Evolutionary conservation across 1,140 invertebrate species (phyloP).

Genomic region (Drosophila varians): DNA sequence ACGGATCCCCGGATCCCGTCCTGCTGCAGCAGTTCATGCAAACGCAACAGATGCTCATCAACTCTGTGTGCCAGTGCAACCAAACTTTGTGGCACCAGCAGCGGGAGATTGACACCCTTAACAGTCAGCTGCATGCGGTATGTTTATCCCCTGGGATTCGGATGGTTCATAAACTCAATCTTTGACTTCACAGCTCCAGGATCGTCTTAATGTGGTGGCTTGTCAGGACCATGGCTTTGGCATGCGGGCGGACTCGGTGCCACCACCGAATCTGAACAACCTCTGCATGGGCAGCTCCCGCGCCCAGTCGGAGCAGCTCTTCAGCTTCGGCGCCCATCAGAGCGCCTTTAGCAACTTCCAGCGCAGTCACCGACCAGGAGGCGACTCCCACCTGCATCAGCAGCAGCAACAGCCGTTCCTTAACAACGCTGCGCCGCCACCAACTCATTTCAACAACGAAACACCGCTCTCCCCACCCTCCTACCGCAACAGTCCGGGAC

Average conservation of each 20-base stretch:
- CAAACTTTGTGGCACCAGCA: constrained; percentile 87
- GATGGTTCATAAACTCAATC: background rate
- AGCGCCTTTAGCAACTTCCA: constrained; percentile 77
- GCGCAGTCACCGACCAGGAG: constrained; percentile 58
- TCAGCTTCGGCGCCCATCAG: constrained; percentile 45
- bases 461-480: constrained; percentile 68
- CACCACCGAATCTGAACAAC: constrained; percentile 66
- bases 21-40: constrained; percentile 85
- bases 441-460: constrained; percentile 72
- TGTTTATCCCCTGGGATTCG: background rate
- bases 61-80: constrained; percentile 87
- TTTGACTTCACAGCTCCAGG: constrained; percentile 59
- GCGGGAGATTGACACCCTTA: constrained; percentile 85
- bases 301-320: constrained; percentile 78
- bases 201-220: constrained; percentile 55
- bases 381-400: constrained; percentile 43
- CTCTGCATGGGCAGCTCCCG: constrained; percentile 64
- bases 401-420: constrained; percentile 56
- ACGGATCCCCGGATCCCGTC: constrained; percentile 68
- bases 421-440: constrained; percentile 60
- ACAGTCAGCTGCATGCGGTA: constrained; percentile 72
- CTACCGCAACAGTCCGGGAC: constrained; percentile 70
- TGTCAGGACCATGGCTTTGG: constrained; percentile 59
- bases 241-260: constrained; percentile 75
- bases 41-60: constrained; percentile 86